Conservation (phyloP, 2,888 invertebrate species). For the Parapristionchus giblindavisi region DNA sequence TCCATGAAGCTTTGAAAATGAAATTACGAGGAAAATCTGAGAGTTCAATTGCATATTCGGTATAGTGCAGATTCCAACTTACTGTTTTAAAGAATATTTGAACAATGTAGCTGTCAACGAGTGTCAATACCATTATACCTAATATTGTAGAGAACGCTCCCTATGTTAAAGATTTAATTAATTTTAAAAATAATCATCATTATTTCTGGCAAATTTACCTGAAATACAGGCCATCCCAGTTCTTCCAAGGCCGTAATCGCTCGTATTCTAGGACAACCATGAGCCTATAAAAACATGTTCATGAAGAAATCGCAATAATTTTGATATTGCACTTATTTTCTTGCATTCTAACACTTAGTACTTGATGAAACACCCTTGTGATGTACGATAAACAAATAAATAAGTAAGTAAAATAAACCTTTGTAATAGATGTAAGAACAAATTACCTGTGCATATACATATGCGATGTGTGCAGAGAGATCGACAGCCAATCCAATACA, state of each 20-base stretch:
- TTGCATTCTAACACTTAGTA: too few relatives aligned
- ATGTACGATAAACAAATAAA: too few relatives aligned
- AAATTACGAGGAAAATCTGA: constrained; percentile 65
- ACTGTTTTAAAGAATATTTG: constrained; percentile 67
- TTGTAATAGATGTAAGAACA: too few relatives aligned
- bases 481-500: constrained; percentile 91
- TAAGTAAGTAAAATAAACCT: too few relatives aligned
- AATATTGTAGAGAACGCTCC: constrained; percentile 67
- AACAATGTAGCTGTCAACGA: constrained; percentile 66
- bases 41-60: too few relatives aligned
- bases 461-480: constrained; percentile 61
- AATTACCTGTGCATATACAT: constrained; percentile 51
- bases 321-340: too few relatives aligned
- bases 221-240: constrained; percentile 85
- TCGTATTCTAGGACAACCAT: constrained; percentile 71
- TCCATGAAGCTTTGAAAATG: constrained; percentile 65
- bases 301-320: too few relatives aligned
- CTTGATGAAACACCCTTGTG: too few relatives aligned
- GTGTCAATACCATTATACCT: constrained; percentile 62
- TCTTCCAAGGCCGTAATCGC: constrained; percentile 87
- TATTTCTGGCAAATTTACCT: constrained; percentile 59
- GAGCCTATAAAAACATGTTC: background rate
- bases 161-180: too few relatives aligned
- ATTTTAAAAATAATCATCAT: too few relatives aligned
- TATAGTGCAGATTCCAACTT: too few relatives aligned